Evolutionary conservation across 1,140 invertebrate genomes (phyloP), one percentile per base, ranked within the genome.

Genomic region (Laupala kohalensis): DNA sequence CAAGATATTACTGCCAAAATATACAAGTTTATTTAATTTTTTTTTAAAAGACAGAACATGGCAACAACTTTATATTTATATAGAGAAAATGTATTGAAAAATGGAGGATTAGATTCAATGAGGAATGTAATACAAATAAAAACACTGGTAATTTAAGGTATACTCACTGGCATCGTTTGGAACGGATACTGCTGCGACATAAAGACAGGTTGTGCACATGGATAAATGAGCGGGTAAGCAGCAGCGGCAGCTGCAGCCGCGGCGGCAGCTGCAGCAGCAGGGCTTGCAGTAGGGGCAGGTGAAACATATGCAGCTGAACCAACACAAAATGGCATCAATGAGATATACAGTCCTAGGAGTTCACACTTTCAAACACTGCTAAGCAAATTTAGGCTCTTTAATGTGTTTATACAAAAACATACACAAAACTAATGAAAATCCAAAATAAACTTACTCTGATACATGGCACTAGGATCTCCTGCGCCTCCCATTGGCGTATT

Each of bases 141-240:
- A 66, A 19, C 65, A 9, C 19, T 25, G 12, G 24, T 64, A 25
- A 6, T 24, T 26, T 12, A 6, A 66, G 65, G 70, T 13, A 27
- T 74, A 81, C 80, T 77, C 77, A 82, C 81, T 76, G 80, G 80
- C 76, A 83, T 81, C 68, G 81, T 79, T 25, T 81, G 78, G 77
- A 81, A 83, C 70, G 77, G 81, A 77, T 82, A 82, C 71, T 82
- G 81, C 71, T 80, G 81, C 24, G 69, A 82, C n/a, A 82, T 73
- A 29, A 80, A 15, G 3, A 27, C 81, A 27, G 81, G 81, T n/a
- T 79, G 78, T 30, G 81, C 78, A 73, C 80, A 80, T 4, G 80
- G 80, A 73, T 83, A 83, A 78, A 81, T 80, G 71, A 83, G 75
- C 64, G 81, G 81, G 15, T 81, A 79, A 65, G 81, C 77, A 25